phyloP scores from a whole-genome alignment of 2,888 invertebrate genomes.

The Prosopocoilus inquinatus region DNA sequence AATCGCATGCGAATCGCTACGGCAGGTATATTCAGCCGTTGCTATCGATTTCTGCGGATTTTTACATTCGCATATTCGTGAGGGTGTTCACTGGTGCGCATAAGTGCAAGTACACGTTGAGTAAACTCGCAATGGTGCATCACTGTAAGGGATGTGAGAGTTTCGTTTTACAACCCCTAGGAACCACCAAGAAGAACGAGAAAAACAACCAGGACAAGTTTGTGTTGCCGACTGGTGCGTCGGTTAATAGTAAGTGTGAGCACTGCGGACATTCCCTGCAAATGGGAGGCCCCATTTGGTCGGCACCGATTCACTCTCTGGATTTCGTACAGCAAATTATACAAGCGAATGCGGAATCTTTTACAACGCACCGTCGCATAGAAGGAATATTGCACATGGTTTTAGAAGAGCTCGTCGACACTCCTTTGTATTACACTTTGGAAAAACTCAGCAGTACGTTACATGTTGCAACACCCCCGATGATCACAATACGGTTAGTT shows the following conservation, averaged over 20 bases:
- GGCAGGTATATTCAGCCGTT: constrained; percentile 90
- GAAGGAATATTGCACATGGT: constrained; percentile 79
- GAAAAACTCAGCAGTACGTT: constrained; percentile 74
- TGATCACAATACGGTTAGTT: constrained; percentile 64
- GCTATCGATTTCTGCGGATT: constrained; percentile 90
- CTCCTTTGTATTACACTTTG: constrained; percentile 83
- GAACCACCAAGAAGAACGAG: constrained; percentile 59
- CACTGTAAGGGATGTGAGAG: constrained; percentile 90
- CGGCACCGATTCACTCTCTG: constrained; percentile 77
- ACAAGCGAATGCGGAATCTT: constrained; percentile 46
- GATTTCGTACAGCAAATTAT: constrained; percentile 73
- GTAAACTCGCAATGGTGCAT: constrained; percentile 84
- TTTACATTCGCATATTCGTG: constrained; percentile 94
- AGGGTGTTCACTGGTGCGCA: constrained; percentile 75
- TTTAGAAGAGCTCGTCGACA: constrained; percentile 77
- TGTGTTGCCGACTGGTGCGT: constrained; percentile 67
- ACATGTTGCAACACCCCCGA: constrained; percentile 69
- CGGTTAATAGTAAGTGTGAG: constrained; percentile 64
- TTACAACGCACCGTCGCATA: constrained; percentile 73
- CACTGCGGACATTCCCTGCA: constrained; percentile 76
- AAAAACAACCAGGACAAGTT: constrained; percentile 62
- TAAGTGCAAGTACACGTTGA: constrained; percentile 79
- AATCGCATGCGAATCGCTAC: constrained; percentile 89
- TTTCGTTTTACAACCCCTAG: constrained; percentile 73
- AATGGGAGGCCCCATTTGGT: constrained; percentile 95